Evolutionary conservation across 2,888 invertebrate genomes (phyloP).

Genomic region (Machimus rusticus): DNA sequence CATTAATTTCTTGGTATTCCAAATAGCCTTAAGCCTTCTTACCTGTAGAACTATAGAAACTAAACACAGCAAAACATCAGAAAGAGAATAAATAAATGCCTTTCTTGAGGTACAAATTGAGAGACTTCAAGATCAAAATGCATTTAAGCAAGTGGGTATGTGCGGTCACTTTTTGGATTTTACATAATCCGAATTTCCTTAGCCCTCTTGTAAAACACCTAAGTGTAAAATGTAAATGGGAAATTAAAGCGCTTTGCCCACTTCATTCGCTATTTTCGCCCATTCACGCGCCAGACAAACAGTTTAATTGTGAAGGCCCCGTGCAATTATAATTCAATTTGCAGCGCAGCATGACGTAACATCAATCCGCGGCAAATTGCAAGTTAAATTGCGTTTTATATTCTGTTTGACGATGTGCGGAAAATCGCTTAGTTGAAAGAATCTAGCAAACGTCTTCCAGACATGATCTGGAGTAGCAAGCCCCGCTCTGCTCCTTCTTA

Average conservation of each 20-base stretch:
- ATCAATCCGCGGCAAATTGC: not conserved
- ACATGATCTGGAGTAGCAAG: not conserved
- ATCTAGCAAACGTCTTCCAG: conserved; percentile 7
- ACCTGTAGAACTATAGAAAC: no score
- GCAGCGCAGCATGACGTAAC: conserved; percentile 27
- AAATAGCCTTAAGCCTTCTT: no score
- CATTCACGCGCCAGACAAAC: not conserved
- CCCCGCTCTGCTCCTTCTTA: not conserved
- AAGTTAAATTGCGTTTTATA: conserved; percentile 17
- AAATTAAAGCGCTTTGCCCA: not conserved
- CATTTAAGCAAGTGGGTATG: not conserved
- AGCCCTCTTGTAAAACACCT: not conserved
- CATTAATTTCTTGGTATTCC: no score
- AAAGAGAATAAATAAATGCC: no score
- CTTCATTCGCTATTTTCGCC: not conserved
- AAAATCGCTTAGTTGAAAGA: conserved; percentile 24
- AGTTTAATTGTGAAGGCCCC: not conserved
- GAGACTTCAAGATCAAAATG: not conserved
- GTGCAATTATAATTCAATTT: conserved; percentile 29
- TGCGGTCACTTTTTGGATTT: not conserved
- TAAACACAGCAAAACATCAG: no score
- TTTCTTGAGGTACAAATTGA: not conserved
- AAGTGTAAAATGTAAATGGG: not conserved
- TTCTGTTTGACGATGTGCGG: conserved; percentile 22
- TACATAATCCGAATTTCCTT: not conserved